These are phyloP conservation scores for Phyto melanocephala DNA, from an alignment of 2,888 invertebrate genomes.

Conservation along the genomic window DNA sequence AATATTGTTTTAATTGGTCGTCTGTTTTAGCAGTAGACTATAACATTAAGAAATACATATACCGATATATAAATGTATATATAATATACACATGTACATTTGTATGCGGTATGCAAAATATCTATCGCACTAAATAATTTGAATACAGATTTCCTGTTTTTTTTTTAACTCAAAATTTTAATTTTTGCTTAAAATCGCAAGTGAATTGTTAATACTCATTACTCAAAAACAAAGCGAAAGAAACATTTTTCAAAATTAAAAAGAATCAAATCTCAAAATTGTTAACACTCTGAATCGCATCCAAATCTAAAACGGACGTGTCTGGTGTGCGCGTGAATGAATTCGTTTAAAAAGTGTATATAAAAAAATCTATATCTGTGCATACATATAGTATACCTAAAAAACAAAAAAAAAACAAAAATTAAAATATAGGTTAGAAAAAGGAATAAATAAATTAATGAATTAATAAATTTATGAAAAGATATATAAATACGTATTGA, in stretches of 20 bases:
- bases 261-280: slow-evolving; percentile 26
- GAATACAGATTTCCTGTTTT: neutral
- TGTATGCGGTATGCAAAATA: slow-evolving; percentile 25
- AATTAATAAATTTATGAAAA: slow-evolving; percentile 10
- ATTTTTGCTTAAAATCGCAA: slow-evolving; percentile 35
- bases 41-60: too few relatives aligned
- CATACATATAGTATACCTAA: slow-evolving; percentile 20
- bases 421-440: slow-evolving; percentile 62
- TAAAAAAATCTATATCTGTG: neutral
- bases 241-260: neutral
- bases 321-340: slow-evolving; percentile 56
- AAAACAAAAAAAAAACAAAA: slow-evolving; percentile 46
- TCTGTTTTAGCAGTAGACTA: too few relatives aligned
- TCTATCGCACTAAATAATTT: slow-evolving; percentile 15
- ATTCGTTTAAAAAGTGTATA: slow-evolving; percentile 48
- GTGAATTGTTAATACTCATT: slow-evolving; percentile 30
- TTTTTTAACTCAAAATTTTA: slow-evolving; percentile 36
- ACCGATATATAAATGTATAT: too few relatives aligned
- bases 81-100: too few relatives aligned
- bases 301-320: slow-evolving; percentile 57
- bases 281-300: slow-evolving; percentile 52
- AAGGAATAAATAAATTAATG: neutral
- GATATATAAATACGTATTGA: neutral
- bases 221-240: slow-evolving; percentile 18
- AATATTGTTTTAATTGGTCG: too few relatives aligned